Conservation (phyloP, 2,113 vertebrate genomes). For the Gasterosteus nipponicus region DNA sequence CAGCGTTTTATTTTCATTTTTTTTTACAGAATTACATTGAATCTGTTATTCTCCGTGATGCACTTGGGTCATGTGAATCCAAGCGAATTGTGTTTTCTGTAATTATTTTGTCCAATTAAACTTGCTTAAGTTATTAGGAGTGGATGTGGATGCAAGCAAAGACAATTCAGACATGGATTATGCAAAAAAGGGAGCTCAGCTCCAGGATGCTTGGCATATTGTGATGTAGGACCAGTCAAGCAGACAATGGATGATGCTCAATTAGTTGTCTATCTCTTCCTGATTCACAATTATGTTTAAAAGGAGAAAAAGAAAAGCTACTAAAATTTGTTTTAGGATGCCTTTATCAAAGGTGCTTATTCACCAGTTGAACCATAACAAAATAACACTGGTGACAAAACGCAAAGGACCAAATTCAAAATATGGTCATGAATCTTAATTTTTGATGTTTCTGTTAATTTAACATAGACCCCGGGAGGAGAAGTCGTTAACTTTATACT, state of each 20-base stretch:
- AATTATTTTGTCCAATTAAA: slow-evolving; percentile 28
- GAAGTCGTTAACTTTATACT: background rate
- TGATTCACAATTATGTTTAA: background rate
- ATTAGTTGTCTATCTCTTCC: background rate
- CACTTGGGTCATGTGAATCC: background rate
- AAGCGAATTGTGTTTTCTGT: background rate
- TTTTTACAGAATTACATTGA: background rate
- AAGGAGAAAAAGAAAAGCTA: background rate
- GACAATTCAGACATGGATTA: slow-evolving; percentile 17
- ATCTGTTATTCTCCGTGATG: background rate
- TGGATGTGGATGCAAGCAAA: slow-evolving; percentile 4
- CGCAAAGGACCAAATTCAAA: background rate
- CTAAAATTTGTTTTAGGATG: background rate
- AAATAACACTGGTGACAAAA: background rate
- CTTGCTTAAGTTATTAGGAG: slow-evolving; percentile 7
- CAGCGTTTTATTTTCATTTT: background rate
- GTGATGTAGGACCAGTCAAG: slow-evolving; percentile 6
- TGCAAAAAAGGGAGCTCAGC: slow-evolving; percentile 7
- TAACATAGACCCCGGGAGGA: background rate
- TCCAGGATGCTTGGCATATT: slow-evolving; percentile 9
- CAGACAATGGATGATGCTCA: background rate
- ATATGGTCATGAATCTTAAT: background rate
- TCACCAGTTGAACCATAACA: background rate
- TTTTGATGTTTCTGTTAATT: background rate
- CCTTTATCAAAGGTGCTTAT: background rate